Evolutionary conservation across 2,888 invertebrate genomes (phyloP).

Genomic region (Aelia acuminata): DNA sequence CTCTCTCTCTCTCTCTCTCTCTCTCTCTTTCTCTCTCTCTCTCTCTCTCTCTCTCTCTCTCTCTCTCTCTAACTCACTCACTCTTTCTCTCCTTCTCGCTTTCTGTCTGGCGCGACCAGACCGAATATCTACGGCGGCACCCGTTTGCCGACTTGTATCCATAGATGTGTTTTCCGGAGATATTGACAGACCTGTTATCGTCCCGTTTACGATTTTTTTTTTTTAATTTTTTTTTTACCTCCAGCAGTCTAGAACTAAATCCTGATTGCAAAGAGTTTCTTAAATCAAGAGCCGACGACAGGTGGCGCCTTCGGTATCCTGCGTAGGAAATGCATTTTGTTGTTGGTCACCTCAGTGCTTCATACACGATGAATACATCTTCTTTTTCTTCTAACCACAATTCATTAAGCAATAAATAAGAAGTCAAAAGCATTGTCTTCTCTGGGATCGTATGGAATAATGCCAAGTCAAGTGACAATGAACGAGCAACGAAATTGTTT

Average conservation of each 20-base stretch:
- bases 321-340: not conserved
- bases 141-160: not conserved
- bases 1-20: not conserved
- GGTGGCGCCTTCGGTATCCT: not conserved
- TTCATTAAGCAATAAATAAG: not conserved
- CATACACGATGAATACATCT: not conserved
- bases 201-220: not conserved
- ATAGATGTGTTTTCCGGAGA: not conserved
- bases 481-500: not conserved
- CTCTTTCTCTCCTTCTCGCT: not conserved
- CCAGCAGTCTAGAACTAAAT: not conserved
- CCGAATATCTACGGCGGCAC: not conserved
- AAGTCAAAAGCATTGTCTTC: not conserved
- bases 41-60: not conserved
- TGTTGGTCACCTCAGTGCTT: not conserved
- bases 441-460: not conserved
- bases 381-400: not conserved
- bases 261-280: not conserved
- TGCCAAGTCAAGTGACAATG: not conserved
- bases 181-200: constrained; percentile 7
- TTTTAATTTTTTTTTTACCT: not conserved
- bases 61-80: not conserved
- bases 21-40: not conserved
- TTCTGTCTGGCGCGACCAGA: not conserved
- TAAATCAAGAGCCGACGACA: not conserved